Evolutionary conservation across 2,113 vertebrate genomes (phyloP).

Genomic region (Colaptes auratus): DNA sequence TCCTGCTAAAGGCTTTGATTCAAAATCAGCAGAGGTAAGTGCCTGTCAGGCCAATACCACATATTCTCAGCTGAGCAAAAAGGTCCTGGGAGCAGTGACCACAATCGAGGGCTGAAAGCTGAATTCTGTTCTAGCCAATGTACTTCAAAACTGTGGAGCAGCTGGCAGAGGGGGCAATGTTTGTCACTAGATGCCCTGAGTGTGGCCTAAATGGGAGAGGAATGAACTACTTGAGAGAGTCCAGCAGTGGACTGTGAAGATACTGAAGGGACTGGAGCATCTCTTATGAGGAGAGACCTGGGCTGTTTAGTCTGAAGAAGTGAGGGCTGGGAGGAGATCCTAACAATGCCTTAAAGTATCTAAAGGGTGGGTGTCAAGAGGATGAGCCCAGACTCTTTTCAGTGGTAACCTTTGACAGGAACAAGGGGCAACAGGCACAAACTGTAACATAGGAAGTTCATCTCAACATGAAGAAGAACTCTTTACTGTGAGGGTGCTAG

Average conservation of each 20-base stretch:
- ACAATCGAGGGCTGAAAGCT: background rate
- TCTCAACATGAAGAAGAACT: background rate
- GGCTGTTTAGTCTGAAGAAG: background rate
- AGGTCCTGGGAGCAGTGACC: background rate
- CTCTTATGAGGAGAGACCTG: background rate
- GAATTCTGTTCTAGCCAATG: background rate
- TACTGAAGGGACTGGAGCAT: background rate
- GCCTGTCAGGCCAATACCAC: background rate
- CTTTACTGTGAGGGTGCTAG: background rate
- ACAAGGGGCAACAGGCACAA: background rate
- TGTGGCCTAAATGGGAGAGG: background rate
- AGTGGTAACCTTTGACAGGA: background rate
- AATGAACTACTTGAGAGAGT: background rate
- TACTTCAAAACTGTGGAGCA: background rate
- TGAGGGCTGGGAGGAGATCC: background rate
- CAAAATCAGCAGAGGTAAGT: background rate
- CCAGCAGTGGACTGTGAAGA: background rate
- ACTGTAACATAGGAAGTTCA: background rate
- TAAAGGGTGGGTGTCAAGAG: background rate
- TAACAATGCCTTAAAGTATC: background rate
- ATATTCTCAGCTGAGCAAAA: background rate
- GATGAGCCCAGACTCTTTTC: background rate
- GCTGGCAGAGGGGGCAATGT: background rate
- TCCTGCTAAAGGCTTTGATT: background rate
- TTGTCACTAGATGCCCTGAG: background rate